These are phyloP conservation scores for Crax fasciolata DNA, from an alignment of 2,797 vertebrate species.

Conservation along the genomic window DNA sequence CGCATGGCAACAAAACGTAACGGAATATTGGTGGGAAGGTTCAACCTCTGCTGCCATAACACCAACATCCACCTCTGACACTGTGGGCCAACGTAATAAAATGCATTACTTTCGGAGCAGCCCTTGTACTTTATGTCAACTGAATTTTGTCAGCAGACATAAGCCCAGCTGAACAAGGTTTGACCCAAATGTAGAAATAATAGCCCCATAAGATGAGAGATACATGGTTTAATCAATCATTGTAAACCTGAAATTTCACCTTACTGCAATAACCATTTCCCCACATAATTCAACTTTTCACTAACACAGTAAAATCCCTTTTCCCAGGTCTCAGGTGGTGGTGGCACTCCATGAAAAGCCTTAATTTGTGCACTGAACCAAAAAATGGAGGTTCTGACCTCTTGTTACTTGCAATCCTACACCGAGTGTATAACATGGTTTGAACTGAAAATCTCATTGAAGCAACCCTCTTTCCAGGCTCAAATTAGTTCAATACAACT, in stretches of 20 bases:
- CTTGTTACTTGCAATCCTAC: conserved; percentile 48
- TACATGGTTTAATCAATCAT: conserved; percentile 16
- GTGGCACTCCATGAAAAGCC: conserved; percentile 41
- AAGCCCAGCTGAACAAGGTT: background rate
- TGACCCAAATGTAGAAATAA: conserved; percentile 24
- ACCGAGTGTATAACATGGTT: background rate
- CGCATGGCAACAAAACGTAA: background rate
- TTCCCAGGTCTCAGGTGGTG: conserved; percentile 48
- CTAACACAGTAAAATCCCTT: conserved; percentile 23
- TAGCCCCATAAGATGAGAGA: background rate
- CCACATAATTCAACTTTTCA: background rate
- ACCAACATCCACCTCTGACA: background rate
- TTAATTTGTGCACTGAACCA: conserved; percentile 69
- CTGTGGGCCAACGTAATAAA: background rate
- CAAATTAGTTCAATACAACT: conserved; percentile 23
- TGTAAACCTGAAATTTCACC: conserved; percentile 34
- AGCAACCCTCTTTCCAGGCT: background rate
- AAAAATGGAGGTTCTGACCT: conserved; percentile 68
- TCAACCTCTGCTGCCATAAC: background rate
- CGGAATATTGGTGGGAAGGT: background rate
- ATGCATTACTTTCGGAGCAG: background rate
- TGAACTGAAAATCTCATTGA: conserved; percentile 36
- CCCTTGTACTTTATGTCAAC: background rate
- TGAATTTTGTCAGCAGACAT: background rate
- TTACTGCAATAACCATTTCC: background rate